Evolutionary conservation across 2,113 vertebrate species (phyloP), one percentile per base, ranked within the genome.

Genomic region (Prinia subflava): DNA sequence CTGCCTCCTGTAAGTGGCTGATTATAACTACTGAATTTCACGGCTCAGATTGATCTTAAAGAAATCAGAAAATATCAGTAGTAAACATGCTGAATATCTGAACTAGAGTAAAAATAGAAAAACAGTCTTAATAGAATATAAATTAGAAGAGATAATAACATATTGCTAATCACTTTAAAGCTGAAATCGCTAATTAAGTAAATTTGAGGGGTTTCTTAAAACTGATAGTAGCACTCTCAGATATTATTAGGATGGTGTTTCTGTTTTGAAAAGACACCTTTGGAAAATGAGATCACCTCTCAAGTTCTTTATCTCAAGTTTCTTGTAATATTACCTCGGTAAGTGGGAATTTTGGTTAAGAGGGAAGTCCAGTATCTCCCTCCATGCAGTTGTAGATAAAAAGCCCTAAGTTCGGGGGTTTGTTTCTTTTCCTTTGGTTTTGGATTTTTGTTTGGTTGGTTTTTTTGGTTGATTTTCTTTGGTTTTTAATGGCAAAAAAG

Each of bases 111-210:
- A 87, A 78, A 83, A 30, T 3, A 85, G 39, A 55, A 92, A 83
- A 90, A 22, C 3, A 47, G 9, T 60, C 56, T 55, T 82, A 87
- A 70, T 9, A 71, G 44, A 93, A 77, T 4, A 56, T 52, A 80
- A 93, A 81, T 71, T 75, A 68, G 30, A 67, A 78, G 56, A 83
- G 14, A 27, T 64, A 70, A 70, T 41, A 87, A 78, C 22, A 65
- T 37, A 83, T 35, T 52, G 6, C 33, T 78, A 89, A 92, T 71
- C 22, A 75, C n/a, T 94, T 92, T 87, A 68, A 95, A 86, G 68
- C 22, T 86, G 44, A 4, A 90, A 78, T 71, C 15, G 10, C 14
- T 77, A 88, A 73, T 86, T 52, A 92, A 93, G 93, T 46, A 73
- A 91, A 82, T 71, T 15, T 85, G 9, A 37, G 28, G 10, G 53